These are phyloP conservation scores for Sitta carolinensis DNA, from an alignment of 2,797 vertebrate species.

Conservation along the genomic window DNA sequence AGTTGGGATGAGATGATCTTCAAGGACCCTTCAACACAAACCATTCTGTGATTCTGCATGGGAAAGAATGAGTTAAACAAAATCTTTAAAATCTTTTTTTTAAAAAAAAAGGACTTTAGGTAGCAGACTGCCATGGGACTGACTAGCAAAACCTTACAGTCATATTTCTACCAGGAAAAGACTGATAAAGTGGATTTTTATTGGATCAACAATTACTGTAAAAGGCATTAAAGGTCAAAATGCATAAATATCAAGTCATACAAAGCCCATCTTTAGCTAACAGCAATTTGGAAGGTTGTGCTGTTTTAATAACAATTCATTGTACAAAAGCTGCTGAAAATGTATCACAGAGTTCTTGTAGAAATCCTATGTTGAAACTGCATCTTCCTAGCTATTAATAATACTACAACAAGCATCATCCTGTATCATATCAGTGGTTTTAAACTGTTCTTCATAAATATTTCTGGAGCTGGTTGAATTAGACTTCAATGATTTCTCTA, in stretches of 20 bases:
- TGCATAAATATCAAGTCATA: slow-evolving; percentile 61
- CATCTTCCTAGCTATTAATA: slow-evolving; percentile 31
- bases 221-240: slow-evolving; percentile 65
- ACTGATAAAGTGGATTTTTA: slow-evolving; percentile 54
- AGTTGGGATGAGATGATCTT: background rate
- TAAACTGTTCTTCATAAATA: slow-evolving; percentile 62
- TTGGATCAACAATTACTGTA: slow-evolving; percentile 54
- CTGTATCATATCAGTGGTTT: slow-evolving; percentile 41
- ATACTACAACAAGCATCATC: slow-evolving; percentile 26
- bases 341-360: background rate
- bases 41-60: background rate
- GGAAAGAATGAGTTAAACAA: background rate
- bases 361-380: background rate
- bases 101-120: background rate
- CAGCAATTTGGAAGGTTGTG: slow-evolving; percentile 6
- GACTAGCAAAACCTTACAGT: background rate
- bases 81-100: background rate
- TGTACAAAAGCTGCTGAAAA: slow-evolving; percentile 21
- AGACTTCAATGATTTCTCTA: slow-evolving; percentile 64
- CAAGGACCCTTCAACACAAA: background rate
- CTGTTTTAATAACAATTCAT: slow-evolving; percentile 22
- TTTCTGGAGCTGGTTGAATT: slow-evolving; percentile 50
- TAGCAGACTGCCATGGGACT: background rate
- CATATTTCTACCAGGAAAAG: slow-evolving; percentile 11
- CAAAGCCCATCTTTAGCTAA: slow-evolving; percentile 37